A percentile compares a stretch with the other conserved stretches of the same genome.
Conservation (phyloP, 2,888 invertebrate genomes). For the Cerceris rybyensis region DNA sequence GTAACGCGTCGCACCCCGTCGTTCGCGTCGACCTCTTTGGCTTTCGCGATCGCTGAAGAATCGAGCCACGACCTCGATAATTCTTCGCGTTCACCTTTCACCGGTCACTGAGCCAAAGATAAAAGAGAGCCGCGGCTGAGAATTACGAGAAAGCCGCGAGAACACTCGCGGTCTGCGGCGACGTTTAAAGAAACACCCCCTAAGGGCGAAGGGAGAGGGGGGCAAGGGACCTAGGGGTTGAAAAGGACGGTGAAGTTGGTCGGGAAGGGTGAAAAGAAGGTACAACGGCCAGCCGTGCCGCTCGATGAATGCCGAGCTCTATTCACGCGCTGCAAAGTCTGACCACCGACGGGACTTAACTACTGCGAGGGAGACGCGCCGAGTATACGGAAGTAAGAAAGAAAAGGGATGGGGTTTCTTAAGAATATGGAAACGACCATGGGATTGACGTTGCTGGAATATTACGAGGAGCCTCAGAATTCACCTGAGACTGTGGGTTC, state of each 20-base stretch:
- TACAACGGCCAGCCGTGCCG: neutral
- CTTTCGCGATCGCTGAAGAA: slow-evolving; percentile 11
- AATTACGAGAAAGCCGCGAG: neutral
- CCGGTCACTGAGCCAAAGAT: neutral
- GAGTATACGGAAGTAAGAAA: slow-evolving; percentile 9
- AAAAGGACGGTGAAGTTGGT: neutral
- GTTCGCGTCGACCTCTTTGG: no score
- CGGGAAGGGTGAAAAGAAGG: slow-evolving; percentile 5
- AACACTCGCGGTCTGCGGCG: neutral
- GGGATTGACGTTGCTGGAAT: no score
- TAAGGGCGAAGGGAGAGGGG: neutral
- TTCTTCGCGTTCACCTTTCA: slow-evolving; percentile 1
- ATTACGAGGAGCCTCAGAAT: no score
- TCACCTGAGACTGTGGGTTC: no score
- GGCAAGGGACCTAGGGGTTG: neutral
- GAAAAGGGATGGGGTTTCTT: neutral
- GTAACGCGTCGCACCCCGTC: no score
- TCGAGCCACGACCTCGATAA: slow-evolving; percentile 24
- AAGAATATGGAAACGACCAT: neutral
- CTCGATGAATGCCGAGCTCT: slow-evolving; percentile 44
- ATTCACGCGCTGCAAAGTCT: slow-evolving; percentile 33
- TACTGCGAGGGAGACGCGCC: slow-evolving; percentile 31
- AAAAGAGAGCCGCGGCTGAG: neutral
- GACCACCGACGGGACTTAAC: slow-evolving; percentile 30
- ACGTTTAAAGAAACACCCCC: neutral